Base-by-base conservation (phyloP, 2,888 invertebrate species). In the Lapara coniferarum region DNA sequence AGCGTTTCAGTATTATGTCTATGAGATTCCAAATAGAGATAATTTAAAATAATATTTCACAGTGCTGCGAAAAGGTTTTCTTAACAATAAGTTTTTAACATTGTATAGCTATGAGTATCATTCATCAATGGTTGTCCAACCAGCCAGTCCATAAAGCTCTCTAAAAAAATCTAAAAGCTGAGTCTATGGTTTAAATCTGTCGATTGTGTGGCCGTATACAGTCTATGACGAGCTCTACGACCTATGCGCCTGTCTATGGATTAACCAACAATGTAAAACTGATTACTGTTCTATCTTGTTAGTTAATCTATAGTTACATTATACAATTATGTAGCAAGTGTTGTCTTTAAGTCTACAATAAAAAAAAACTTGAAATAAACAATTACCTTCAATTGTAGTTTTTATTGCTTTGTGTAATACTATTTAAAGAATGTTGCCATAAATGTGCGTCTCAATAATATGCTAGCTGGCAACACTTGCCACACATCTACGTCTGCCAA, bases 91-190 rank as follows among this genome's bases (percentile, higher is more conserved):
- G 52, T 14, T n/a, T 52, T 52, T n/a, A 52, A 52, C 25, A 25
- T 25, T 25, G 14, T 52, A 8, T n/a, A 53, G 53, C n/a, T 6
- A 10, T 3, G 30, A 57, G 0, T 37, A 57, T 37, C 14, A 6
- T 6, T 37, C 25, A 7, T 12, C 10, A n/a, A 53, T 66, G 30
- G 51, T 66, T 25, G 51, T 66, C 25, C 37, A 59, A 53, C 0
- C 52, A 68, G 51, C n/a, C 58, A 68, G 69, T 19, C 12, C 51
- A 37, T 52, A 76, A 86, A 87, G 90, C 90, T 83, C 81, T 84
- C 89, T 89, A 90, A 87, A 81, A 66, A 80, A 81, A 77, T 84
- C 91, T 91, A 91, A 85, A 90, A 90, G 89, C 89, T 81, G 85
- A 79, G 85, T 86, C 86, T 89, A 88, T 88, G 85, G 86, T 80